phyloP scores from a whole-genome alignment of 2,888 invertebrate species.

The Yponomeuta sedellus region DNA sequence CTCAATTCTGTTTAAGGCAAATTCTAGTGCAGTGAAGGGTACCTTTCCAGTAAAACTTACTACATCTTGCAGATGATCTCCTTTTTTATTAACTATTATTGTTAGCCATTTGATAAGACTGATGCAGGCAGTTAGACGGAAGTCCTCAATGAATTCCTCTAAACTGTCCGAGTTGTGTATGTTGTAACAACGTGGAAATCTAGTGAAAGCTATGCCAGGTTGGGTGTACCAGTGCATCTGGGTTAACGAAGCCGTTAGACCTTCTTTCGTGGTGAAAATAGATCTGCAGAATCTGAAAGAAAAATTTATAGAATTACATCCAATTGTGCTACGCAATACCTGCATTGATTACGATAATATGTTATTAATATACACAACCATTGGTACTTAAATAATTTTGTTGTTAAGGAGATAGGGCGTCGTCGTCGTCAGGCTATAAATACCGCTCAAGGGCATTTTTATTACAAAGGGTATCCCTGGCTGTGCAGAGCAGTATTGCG shows the following conservation, averaged over 20 bases:
- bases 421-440: no score
- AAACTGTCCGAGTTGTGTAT: slow-evolving; percentile 88
- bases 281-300: slow-evolving; percentile 88
- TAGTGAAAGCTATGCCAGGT: slow-evolving; percentile 85
- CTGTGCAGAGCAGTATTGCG: no score
- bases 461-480: no score
- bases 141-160: slow-evolving; percentile 91
- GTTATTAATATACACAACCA: no score
- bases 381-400: no score
- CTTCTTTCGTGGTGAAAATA: slow-evolving; percentile 95
- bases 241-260: slow-evolving; percentile 84
- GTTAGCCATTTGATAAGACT: slow-evolving; percentile 88
- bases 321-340: slow-evolving; percentile 31
- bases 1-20: slow-evolving; percentile 86
- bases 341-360: no score
- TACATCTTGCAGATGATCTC: slow-evolving; percentile 66
- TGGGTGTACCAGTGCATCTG: slow-evolving; percentile 93
- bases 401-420: no score
- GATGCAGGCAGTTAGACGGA: slow-evolving; percentile 91
- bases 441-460: no score
- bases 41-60: slow-evolving; percentile 79
- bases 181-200: slow-evolving; percentile 92
- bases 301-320: slow-evolving; percentile 56
- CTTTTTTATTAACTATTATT: slow-evolving; percentile 70
- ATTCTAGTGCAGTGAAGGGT: slow-evolving; percentile 85